phyloP scores from a whole-genome alignment of 2,888 invertebrate species.

The Fragum fragum region DNA sequence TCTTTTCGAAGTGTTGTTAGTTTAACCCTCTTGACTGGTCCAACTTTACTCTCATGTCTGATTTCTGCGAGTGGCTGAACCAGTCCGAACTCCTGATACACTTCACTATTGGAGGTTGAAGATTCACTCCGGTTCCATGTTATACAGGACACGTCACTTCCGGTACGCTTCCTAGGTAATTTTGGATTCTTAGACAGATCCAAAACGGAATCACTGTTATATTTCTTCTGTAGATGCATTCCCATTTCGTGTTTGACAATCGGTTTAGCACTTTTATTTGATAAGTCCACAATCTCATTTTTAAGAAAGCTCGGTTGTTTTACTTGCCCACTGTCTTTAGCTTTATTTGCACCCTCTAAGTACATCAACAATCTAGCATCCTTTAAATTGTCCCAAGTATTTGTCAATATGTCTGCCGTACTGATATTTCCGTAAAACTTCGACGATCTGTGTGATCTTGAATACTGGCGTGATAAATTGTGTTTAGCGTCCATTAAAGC shows the following conservation, averaged over 20 bases:
- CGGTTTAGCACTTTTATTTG: not conserved
- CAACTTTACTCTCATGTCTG: conserved; percentile 41
- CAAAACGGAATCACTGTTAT: conserved; percentile 40
- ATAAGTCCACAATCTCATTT: not conserved
- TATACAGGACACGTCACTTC: conserved; percentile 12
- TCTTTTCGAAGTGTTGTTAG: not conserved
- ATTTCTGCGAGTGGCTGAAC: conserved; percentile 39
- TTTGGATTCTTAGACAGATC: conserved; percentile 5
- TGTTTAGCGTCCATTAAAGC: not conserved
- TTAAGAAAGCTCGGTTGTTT: not conserved
- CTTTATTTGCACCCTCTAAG: not conserved
- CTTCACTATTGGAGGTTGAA: not conserved
- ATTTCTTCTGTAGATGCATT: conserved; percentile 8
- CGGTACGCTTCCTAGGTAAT: not conserved
- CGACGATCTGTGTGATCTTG: conserved; percentile 7
- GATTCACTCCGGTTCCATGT: not conserved
- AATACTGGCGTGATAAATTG: not conserved
- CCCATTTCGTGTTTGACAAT: not conserved
- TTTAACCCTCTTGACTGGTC: conserved; percentile 37
- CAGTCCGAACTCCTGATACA: not conserved
- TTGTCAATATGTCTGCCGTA: conserved; percentile 17
- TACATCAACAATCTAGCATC: conserved; percentile 13
- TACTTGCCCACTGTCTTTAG: not conserved
- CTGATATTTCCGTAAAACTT: not conserved
- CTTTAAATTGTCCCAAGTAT: conserved; percentile 24